Evolutionary conservation across 1,140 invertebrate species (phyloP), one percentile per base, ranked within the genome.

Genomic region (Papilio aristodemus): DNA sequence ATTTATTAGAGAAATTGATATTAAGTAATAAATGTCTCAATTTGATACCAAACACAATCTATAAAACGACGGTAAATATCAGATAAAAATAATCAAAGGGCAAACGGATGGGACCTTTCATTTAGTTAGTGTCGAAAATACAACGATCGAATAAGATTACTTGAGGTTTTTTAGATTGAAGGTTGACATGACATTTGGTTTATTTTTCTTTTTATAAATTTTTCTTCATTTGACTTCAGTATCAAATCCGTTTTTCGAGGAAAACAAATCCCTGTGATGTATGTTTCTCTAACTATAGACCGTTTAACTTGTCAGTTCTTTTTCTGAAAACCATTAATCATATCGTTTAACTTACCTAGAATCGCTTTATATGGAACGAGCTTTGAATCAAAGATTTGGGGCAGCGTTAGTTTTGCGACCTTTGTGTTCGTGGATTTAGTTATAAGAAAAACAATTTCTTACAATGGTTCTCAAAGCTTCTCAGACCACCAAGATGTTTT

Each of bases 231-330:
- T 8, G 7, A 50, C 19, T 43, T 50, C 3, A 6, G 14, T 46
- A 9, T 22, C 14, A 46, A 46, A 22, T 46, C 7, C 17, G 19
- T 22, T 19, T n/a, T 8, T 19, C 43, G 19, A 46, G 9, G 1
- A 0, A 43, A 43, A 43, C 41, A 43, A 43, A 43, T 14, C n/a
- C 0, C 19, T 7, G 19, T 50, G 46, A 22, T 50, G 10, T 22
- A 25, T 11, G 19, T 50, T 50, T 46, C 19, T 50, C 17, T 50
- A 22, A 50, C 8, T 17, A 22, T 50, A 50, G 46, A 50, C 46
- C 19, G 46, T 50, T 50, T 50, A 50, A 19, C 46, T 50, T 50
- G 46, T 50, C 46, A 50, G 46, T 50, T n/a, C 46, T 25, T 50
- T 50, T 50, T 50, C 19, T 22, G 10, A 50, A 50, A 22, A 22